Evolutionary conservation across 2,797 vertebrate genomes (phyloP).

Genomic region (Psittacula derbiana): DNA sequence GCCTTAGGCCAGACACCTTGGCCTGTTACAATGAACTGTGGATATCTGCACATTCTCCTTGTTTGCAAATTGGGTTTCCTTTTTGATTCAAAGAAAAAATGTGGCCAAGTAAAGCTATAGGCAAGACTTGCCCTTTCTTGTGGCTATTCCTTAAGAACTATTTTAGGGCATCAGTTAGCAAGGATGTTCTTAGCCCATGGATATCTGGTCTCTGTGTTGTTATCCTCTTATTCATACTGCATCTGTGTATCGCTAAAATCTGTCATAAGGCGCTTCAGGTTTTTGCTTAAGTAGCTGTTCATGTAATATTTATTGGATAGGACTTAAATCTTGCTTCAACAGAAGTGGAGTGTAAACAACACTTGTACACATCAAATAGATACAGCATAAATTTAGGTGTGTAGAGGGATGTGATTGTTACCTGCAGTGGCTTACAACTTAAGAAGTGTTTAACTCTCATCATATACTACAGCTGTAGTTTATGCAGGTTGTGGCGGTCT

Average conservation of each 20-base stretch:
- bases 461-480: neutral
- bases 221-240: conserved; percentile 19
- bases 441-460: neutral
- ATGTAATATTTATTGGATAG: conserved; percentile 14
- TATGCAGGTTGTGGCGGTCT: neutral
- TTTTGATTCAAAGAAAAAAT: neutral
- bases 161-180: conserved; percentile 19
- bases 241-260: neutral
- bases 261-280: neutral
- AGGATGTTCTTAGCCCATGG: conserved; percentile 32
- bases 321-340: neutral
- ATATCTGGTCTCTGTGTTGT: conserved; percentile 6
- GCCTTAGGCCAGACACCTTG: conserved; percentile 41
- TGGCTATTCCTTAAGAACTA: conserved; percentile 26
- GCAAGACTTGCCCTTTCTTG: neutral
- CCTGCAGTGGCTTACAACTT: neutral
- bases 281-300: conserved; percentile 29
- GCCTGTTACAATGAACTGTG: conserved; percentile 17
- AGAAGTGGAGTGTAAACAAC: conserved; percentile 35
- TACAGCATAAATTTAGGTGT: conserved; percentile 16
- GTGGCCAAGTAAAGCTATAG: neutral
- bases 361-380: conserved; percentile 14
- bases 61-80: neutral
- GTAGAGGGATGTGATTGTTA: neutral
- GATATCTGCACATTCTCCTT: neutral